Percentiles rank a stretch among this genome's conserved stretches.
These are phyloP conservation scores for Rhynchonycteris naso DNA, from an alignment of 2,797 vertebrate genomes.

Conservation along the genomic window DNA sequence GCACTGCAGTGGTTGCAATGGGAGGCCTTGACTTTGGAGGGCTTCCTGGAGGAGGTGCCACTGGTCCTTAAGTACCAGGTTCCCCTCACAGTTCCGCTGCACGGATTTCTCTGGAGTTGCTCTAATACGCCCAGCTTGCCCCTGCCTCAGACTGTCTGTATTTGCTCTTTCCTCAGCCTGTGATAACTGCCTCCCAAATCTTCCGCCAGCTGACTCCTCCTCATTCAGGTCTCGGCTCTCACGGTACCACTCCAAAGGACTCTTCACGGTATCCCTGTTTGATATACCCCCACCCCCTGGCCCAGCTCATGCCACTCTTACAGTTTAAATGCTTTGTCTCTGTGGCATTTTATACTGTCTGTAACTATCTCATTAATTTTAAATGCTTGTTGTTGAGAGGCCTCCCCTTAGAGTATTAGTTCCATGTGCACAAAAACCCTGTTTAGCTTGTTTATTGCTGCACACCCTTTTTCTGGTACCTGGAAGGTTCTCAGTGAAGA, in stretches of 20 bases:
- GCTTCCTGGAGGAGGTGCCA: not conserved
- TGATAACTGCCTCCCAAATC: not conserved
- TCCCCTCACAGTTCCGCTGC: rapidly evolving
- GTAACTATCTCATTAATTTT: not conserved
- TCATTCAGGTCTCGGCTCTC: not conserved
- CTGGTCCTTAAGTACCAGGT: not conserved
- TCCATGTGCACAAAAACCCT: not conserved
- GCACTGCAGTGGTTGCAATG: too few relatives aligned
- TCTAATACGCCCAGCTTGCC: not conserved
- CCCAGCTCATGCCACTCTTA: not conserved
- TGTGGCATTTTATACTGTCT: not conserved
- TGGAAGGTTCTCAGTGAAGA: not conserved
- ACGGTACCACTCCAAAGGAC: not conserved
- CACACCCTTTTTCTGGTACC: not conserved
- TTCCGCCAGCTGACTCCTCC: not conserved
- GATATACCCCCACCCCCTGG: too few relatives aligned
- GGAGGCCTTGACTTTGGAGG: not conserved
- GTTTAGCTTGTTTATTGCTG: not conserved
- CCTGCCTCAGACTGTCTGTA: not conserved
- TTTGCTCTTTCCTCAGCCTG: not conserved
- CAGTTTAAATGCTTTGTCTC: not conserved
- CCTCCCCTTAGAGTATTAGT: not conserved
- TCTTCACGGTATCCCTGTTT: not conserved
- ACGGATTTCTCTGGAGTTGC: not conserved
- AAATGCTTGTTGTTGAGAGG: not conserved